Evolutionary conservation across 2,797 vertebrate species (phyloP), one percentile per base, ranked within the genome.

Genomic region (Channa striata): DNA sequence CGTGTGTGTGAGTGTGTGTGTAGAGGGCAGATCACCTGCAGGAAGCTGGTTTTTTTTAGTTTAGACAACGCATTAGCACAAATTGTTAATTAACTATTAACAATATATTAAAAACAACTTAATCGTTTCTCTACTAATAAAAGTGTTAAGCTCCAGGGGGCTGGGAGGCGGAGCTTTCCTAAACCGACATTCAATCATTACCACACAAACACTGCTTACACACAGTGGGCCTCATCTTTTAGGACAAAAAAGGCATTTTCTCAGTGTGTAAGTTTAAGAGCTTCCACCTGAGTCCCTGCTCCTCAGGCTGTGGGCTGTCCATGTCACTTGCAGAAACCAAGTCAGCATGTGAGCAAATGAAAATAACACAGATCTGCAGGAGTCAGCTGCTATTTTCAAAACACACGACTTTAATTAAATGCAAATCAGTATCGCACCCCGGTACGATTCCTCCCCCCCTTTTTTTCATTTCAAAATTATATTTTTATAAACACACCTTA

Each of bases 11-110:
- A 51, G 54, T 61, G 56, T 39, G 23, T 40, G 66, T 72, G 67
- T 40, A 61, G n/a, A 51, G 20, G 23, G 16, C 34, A 74, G 63
- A 80, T 74, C 68, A 78, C 70, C 50, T 51, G 30, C 39, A 12
- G 8, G 21, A 65, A 51, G 39, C 16, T n/a, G n/a, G n/a, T n/a
- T n/a, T n/a, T n/a, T n/a, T n/a, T n/a, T n/a, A n/a, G n/a, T 47
- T 11, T n/a, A 1, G 23, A 4, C 5, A 64, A 44, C 5, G 0
- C 2, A 48, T 30, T 16, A 20, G 37, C 20, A 40, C 17, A 11
- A 5, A 47, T 34, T 36, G 30, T 49, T 51, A 47, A 59, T 67
- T 16, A 68, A 57, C 53, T n/a, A n/a, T n/a, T 48, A 20, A 17
- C 1, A 14, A 52, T 30, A 2, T 44, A 44, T 34, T 1, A 2